Percentiles rank a stretch among this genome's conserved stretches.
phyloP scores from a whole-genome alignment of 2,113 vertebrate genomes.

The Apeltes quadracus region DNA sequence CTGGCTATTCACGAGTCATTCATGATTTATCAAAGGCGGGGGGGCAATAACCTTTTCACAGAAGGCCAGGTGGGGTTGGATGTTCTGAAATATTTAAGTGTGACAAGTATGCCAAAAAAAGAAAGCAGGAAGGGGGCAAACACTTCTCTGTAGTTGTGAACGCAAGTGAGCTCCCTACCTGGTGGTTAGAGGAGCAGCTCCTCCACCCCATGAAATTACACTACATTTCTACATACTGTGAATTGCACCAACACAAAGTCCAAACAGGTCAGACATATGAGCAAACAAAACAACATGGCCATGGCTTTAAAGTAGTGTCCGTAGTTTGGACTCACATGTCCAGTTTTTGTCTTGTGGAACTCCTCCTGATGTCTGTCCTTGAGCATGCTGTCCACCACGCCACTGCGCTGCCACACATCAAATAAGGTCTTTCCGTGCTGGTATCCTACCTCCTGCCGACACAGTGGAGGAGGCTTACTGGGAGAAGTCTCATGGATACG shows the following conservation, averaged over 20 bases:
- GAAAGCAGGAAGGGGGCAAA: too few relatives aligned
- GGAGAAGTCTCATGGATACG: too few relatives aligned
- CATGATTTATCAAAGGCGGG: too few relatives aligned
- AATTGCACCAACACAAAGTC: not conserved
- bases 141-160: too few relatives aligned
- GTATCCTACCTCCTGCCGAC: conserved; percentile 89
- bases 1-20: too few relatives aligned
- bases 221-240: not conserved
- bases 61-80: too few relatives aligned
- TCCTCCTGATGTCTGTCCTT: conserved; percentile 88
- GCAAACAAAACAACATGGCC: not conserved
- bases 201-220: too few relatives aligned
- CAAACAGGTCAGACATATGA: not conserved
- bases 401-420: conserved; percentile 88
- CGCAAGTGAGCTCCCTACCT: too few relatives aligned
- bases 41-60: too few relatives aligned
- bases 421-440: conserved; percentile 91
- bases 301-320: not conserved
- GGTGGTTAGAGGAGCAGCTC: too few relatives aligned
- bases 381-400: conserved; percentile 90
- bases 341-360: conserved; percentile 83
- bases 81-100: too few relatives aligned
- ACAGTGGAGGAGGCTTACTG: not conserved
- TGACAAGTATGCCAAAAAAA: too few relatives aligned
- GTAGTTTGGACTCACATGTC: conserved; percentile 79